Base-by-base conservation (phyloP, 2,113 vertebrate genomes). In the Shinisaurus crocodilurus region DNA sequence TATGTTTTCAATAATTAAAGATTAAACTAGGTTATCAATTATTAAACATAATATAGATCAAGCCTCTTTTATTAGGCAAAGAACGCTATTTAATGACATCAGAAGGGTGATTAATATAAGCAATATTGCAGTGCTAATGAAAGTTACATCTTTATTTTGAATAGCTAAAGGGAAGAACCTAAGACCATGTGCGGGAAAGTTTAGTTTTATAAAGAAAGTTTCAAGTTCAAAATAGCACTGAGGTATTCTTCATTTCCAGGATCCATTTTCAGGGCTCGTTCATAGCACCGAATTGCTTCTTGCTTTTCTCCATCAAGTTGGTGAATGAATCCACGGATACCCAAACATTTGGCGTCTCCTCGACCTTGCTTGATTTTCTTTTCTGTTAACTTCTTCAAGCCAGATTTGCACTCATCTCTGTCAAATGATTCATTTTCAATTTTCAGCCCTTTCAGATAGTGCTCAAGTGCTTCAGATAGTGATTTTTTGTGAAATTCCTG, bases 361-460 rank as follows among this genome's bases (percentile, higher is more conserved):
- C 83, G 40, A 63, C 94, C 43, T 0, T 3, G 20, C 23, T 1
- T 1, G 75, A 97, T 94, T 95, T 91, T 96, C 50, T 34, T 8
- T 37, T 79, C 23, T 72, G 97, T 63, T 81, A 98, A 7, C 82
- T 80, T 96, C 87, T 95, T 69, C 50, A 97, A 79, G 77, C 67
- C 40, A 6, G 7, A 6, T 54, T 18, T 94, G 82, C 96, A 96
- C 48, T 1, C 86, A 0, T 0, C 3, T 79, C 93, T 94, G 3
- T 15, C 15, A 29, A 0, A 34, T 0, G 94, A 95, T 5, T 92
- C 27, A 3, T 70, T n/a, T 90, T 94, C 77, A 0, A 98, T 93
- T 93, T 96, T 97, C 87, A 98, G 89, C 8, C 90, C 96, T 93
- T 97, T 85, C 84, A 90, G 90, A 82, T 97, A 98, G 91, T 89